These are phyloP conservation scores for Pantherophis alleghaniensis DNA, from an alignment of 2,797 vertebrate species.

Conservation along the genomic window DNA sequence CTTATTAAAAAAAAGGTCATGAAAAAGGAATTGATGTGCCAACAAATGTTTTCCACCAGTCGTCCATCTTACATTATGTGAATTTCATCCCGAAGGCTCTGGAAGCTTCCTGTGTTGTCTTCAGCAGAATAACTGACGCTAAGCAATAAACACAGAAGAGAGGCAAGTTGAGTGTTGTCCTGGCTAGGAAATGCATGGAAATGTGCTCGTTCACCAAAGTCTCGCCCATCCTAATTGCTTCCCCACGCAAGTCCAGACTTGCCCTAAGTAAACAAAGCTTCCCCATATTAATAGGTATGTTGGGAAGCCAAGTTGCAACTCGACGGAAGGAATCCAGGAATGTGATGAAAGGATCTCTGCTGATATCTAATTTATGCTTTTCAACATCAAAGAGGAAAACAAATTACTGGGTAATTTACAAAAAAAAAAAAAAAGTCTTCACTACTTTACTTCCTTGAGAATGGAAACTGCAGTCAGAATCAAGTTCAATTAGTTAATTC, in stretches of 20 bases:
- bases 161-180: conserved; percentile 5
- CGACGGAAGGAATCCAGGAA: conserved; percentile 18
- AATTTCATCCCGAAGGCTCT: neutral
- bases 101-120: neutral
- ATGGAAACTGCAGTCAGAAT: conserved; percentile 1
- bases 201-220: conserved; percentile 35
- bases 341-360: conserved; percentile 25
- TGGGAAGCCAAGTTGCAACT: conserved; percentile 27
- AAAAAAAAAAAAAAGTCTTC: neutral
- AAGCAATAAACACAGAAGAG: conserved; percentile 8
- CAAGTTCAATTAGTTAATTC: neutral
- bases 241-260: neutral
- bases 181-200: conserved; percentile 37
- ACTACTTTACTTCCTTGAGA: conserved; percentile 18
- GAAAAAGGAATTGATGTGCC: neutral
- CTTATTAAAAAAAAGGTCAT: no score
- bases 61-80: neutral
- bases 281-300: conserved; percentile 26
- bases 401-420: conserved; percentile 30
- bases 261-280: conserved; percentile 40
- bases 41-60: neutral
- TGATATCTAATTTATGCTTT: conserved; percentile 37
- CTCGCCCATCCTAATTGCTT: neutral
- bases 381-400: conserved; percentile 44
- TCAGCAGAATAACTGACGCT: neutral